Base-by-base conservation (phyloP, 2,888 invertebrate species). In the Cinara cedri region DNA sequence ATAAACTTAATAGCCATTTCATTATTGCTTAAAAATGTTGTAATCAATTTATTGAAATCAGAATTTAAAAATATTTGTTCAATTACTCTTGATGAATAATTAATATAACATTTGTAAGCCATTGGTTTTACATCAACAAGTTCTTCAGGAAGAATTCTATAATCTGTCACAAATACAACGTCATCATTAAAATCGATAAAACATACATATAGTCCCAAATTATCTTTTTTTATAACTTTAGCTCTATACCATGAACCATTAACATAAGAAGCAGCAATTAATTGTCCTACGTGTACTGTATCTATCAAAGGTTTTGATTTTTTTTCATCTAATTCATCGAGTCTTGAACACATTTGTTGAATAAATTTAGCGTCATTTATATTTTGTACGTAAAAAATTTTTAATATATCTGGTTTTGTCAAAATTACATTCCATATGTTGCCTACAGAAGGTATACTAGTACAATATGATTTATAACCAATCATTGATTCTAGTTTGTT, bases 361-460 rank as follows among this genome's bases (percentile, higher is more conserved):
- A 68, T 26, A 51, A 49, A 68, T 26, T 68, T 49, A 26, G 13
- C 13, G 8, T 68, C 16, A 26, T 26, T 11, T 0, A n/a, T n/a
- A 8, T 68, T 68, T 11, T 68, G 66, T 26, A 68, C 49, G 16
- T 68, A 26, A n/a, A 66, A 66, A 49, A 24, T 49, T 66, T 66
- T 66, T 1, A 66, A 66, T 24, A 49, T 49, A 66, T 49, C n/a
- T n/a, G 49, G 26, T 42, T 26, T 26, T 16, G 66, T 26, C n/a
- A 66, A 24, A 24, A n/a, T 11, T 6, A 68, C 66, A 49, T 51
- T 26, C 66, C 66, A 68, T 2, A 68, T n/a, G 2, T 49, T n/a
- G 2, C 66, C 66, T n/a, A 11, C 6, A 24, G 1, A 16, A 11
- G 66, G 66, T 26, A 49, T 66, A 21, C 44, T n/a, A n/a, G n/a